phyloP scores from a whole-genome alignment of 2,888 invertebrate species.

The Tubulanus polymorphus region DNA sequence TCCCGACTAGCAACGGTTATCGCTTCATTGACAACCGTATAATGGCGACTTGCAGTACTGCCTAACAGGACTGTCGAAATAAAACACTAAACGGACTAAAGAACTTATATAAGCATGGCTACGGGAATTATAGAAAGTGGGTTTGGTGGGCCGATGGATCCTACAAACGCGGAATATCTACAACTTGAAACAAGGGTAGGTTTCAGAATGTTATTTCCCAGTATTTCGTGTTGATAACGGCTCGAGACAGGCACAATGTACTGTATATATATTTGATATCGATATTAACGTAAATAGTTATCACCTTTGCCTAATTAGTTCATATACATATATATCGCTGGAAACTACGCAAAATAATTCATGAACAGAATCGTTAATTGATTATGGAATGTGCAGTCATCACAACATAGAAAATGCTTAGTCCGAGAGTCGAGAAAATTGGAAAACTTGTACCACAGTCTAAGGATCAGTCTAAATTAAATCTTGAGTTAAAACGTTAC shows the following conservation, averaged over 20 bases:
- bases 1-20: not conserved
- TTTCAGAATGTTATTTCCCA: not conserved
- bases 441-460: too few relatives aligned
- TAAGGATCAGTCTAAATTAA: too few relatives aligned
- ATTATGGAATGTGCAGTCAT: too few relatives aligned
- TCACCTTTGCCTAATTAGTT: too few relatives aligned
- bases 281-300: too few relatives aligned
- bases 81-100: not conserved
- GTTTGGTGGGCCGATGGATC: not conserved
- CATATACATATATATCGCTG: not conserved
- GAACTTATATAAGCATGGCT: not conserved
- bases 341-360: too few relatives aligned
- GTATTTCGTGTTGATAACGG: not conserved
- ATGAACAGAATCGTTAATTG: too few relatives aligned
- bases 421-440: too few relatives aligned
- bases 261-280: too few relatives aligned
- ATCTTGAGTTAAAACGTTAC: too few relatives aligned
- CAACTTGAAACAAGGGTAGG: not conserved
- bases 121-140: not conserved
- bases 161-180: not conserved
- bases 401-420: too few relatives aligned
- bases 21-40: conserved; percentile 3
- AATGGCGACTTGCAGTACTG: not conserved
- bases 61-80: not conserved
- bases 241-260: not conserved